phyloP scores from a whole-genome alignment of 2,113 vertebrate species.

The Calyptomena viridis region DNA sequence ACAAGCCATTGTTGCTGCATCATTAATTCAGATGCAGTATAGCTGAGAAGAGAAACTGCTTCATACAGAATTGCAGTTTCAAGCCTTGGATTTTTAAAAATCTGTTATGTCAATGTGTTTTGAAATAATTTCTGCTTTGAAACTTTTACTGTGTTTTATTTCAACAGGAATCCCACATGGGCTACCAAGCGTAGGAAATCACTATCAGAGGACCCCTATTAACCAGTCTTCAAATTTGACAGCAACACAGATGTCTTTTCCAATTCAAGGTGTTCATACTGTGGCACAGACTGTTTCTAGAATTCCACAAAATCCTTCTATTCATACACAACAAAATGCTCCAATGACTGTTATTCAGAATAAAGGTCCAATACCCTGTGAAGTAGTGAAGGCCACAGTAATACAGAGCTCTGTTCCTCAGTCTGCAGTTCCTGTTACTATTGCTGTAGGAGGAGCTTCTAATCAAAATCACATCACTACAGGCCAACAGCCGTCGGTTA shows the following conservation, averaged over 20 bases:
- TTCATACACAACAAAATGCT: constrained; percentile 79
- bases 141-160: constrained; percentile 49
- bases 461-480: constrained; percentile 83
- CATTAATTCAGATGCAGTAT: neutral
- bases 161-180: constrained; percentile 81
- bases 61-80: neutral
- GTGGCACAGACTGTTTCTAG: constrained; percentile 81
- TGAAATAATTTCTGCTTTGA: constrained; percentile 19
- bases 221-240: constrained; percentile 80
- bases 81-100: neutral
- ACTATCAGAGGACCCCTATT: constrained; percentile 81
- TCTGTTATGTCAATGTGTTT: neutral
- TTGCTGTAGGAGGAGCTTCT: constrained; percentile 77
- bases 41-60: neutral
- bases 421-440: constrained; percentile 75
- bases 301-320: constrained; percentile 76
- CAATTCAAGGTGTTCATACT: constrained; percentile 82
- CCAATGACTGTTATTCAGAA: constrained; percentile 82
- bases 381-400: constrained; percentile 81
- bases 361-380: constrained; percentile 83
- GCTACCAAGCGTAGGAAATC: constrained; percentile 78
- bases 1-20: neutral
- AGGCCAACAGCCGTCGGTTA: constrained; percentile 73
- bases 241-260: constrained; percentile 85
- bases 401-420: constrained; percentile 85